A percentile compares a stretch with the other conserved stretches of the same genome.
Evolutionary conservation across 2,113 vertebrate genomes (phyloP).

Genomic region (Pseudolaguvia tuberculata): DNA sequence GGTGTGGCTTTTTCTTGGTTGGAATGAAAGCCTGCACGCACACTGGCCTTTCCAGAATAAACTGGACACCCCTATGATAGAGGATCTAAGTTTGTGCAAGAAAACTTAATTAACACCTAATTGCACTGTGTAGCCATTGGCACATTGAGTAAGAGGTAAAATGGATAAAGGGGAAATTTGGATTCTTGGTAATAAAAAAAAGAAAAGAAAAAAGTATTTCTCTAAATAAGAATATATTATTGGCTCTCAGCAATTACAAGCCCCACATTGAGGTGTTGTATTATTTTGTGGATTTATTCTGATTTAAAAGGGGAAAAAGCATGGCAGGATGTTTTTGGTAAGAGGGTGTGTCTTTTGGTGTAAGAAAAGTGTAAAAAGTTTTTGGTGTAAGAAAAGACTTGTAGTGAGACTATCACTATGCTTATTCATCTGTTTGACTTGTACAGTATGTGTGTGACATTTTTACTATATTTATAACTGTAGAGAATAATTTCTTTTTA

Average conservation of each 20-base stretch:
- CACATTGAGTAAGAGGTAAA: not conserved
- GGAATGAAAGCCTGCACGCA: too few species aligned
- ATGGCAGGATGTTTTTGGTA: too few species aligned
- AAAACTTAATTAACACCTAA: not conserved
- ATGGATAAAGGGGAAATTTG: not conserved
- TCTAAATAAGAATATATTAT: conserved; percentile 16
- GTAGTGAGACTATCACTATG: not conserved
- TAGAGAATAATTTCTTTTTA: conserved; percentile 3
- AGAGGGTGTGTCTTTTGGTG: too few species aligned
- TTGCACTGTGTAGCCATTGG: not conserved
- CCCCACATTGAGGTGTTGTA: not conserved
- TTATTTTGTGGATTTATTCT: too few species aligned
- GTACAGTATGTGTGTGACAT: not conserved
- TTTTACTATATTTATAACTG: not conserved
- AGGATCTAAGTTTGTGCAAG: not conserved
- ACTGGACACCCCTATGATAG: too few species aligned
- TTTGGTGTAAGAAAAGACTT: too few species aligned
- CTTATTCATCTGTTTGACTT: not conserved
- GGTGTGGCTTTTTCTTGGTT: too few species aligned
- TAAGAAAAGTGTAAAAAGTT: too few species aligned
- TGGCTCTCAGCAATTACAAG: not conserved
- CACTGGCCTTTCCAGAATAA: too few species aligned
- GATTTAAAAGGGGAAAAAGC: too few species aligned
- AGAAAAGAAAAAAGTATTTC: not conserved
- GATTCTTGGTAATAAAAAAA: not conserved